These are phyloP conservation scores for Ashinkailepas kermadecensis DNA, from an alignment of 2,888 invertebrate genomes.

Conservation along the genomic window DNA sequence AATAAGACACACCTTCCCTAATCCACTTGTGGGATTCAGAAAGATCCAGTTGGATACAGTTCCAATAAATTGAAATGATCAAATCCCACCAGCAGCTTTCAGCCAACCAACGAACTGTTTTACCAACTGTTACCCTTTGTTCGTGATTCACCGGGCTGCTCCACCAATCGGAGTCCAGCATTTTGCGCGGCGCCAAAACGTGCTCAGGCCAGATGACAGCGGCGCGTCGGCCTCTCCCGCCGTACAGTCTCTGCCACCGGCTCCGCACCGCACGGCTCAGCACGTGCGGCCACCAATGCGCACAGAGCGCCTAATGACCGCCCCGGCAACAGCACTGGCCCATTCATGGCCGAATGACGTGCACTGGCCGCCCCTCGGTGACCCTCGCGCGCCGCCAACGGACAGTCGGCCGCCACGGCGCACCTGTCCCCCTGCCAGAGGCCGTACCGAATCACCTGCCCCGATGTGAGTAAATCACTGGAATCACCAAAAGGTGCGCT, in stretches of 20 bases:
- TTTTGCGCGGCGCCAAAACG: slow-evolving; percentile 5
- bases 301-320: neutral
- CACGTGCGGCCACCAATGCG: neutral
- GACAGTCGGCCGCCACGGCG: neutral
- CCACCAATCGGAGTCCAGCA: neutral
- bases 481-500: slow-evolving; percentile 22
- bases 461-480: slow-evolving; percentile 14
- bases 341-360: too few species aligned
- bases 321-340: neutral
- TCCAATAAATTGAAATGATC: neutral
- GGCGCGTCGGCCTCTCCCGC: neutral
- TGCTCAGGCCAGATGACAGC: neutral
- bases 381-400: neutral
- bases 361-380: too few species aligned
- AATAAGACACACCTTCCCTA: too few species aligned
- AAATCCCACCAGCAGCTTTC: neutral
- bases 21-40: too few species aligned
- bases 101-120: neutral
- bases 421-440: neutral
- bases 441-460: slow-evolving; percentile 12
- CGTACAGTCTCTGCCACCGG: neutral
- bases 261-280: neutral
- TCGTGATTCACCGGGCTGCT: neutral
- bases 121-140: neutral
- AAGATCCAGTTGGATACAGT: too few species aligned